These are phyloP conservation scores for Aurelia coerulea DNA, from an alignment of 30 jellyfish, hydroid and myxozoan genomes.

Conservation along the genomic window DNA sequence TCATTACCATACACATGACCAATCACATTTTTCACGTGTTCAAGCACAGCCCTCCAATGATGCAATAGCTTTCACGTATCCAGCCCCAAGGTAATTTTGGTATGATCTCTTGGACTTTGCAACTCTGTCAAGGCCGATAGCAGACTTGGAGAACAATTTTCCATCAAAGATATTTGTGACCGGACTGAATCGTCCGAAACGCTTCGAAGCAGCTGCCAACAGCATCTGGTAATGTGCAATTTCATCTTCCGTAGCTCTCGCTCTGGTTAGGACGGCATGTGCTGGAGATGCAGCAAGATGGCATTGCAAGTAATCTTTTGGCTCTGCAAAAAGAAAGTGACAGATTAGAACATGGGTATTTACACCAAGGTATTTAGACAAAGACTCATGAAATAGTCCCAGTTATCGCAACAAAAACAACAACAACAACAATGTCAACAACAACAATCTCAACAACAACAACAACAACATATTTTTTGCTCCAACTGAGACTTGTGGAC, in stretches of 20 bases:
- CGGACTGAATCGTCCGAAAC: neutral
- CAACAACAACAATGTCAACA: too few species aligned
- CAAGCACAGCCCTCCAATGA: slow-evolving; percentile 14
- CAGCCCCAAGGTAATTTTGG: slow-evolving; percentile 10
- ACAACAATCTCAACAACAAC: too few species aligned
- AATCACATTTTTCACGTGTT: neutral
- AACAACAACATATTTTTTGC: too few species aligned
- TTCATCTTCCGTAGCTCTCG: slow-evolving; percentile 23
- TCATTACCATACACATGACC: neutral
- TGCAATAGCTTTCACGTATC: slow-evolving; percentile 32
- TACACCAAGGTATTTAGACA: too few species aligned
- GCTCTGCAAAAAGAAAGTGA: slow-evolving; percentile 3
- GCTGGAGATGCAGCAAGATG: slow-evolving; percentile 50
- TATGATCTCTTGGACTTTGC: slow-evolving; percentile 13
- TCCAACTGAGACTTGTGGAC: too few species aligned
- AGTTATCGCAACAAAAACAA: too few species aligned
- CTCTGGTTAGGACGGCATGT: slow-evolving; percentile 49
- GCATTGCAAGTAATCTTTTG: slow-evolving; percentile 35
- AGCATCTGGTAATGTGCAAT: slow-evolving; percentile 4
- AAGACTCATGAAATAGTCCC: too few species aligned
- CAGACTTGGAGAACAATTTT: slow-evolving; percentile 9
- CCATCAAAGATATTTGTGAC: slow-evolving; percentile 11
- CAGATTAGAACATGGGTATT: neutral
- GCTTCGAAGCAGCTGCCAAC: neutral
- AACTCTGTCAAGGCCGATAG: slow-evolving; percentile 27